phyloP scores from a whole-genome alignment of 30 jellyfish, hydroid and myxozoan genomes.

The Mastigias papua region DNA sequence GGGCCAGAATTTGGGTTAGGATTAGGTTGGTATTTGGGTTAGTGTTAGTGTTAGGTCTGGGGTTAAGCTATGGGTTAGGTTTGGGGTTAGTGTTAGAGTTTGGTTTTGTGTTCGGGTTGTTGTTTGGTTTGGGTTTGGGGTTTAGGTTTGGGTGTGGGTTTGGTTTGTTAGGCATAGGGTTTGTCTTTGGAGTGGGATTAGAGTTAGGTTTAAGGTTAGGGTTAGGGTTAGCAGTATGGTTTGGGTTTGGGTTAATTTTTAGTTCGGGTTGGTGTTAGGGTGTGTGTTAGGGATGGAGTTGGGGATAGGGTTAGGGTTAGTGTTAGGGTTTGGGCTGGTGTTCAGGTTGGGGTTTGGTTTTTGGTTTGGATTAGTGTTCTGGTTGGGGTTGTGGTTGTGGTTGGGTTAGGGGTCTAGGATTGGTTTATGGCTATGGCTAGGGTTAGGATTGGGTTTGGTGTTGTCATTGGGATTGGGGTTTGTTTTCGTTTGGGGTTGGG shows the following conservation, averaged over 20 bases:
- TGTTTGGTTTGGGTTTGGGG: constrained; percentile 43
- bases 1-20: constrained; percentile 32
- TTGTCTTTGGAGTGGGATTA: background rate
- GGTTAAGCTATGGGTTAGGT: constrained; percentile 48
- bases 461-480: background rate
- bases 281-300: no score
- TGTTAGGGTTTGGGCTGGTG: no score
- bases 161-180: constrained; percentile 4
- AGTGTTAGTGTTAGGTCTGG: no score
- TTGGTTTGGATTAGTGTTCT: no score
- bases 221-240: constrained; percentile 22
- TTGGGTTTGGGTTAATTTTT: constrained; percentile 7
- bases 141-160: constrained; percentile 10
- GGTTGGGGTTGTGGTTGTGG: no score
- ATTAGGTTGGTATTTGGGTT: no score
- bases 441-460: background rate
- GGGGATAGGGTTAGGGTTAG: no score
- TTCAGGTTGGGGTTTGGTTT: no score
- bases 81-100: constrained; percentile 37
- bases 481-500: no score
- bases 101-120: no score
- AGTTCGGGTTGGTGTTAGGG: no score
- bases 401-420: background rate
- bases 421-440: background rate
- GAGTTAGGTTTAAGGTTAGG: constrained; percentile 24